Conservation (phyloP, 2,797 vertebrate genomes). For the Brachyalestes nurse region DNA sequence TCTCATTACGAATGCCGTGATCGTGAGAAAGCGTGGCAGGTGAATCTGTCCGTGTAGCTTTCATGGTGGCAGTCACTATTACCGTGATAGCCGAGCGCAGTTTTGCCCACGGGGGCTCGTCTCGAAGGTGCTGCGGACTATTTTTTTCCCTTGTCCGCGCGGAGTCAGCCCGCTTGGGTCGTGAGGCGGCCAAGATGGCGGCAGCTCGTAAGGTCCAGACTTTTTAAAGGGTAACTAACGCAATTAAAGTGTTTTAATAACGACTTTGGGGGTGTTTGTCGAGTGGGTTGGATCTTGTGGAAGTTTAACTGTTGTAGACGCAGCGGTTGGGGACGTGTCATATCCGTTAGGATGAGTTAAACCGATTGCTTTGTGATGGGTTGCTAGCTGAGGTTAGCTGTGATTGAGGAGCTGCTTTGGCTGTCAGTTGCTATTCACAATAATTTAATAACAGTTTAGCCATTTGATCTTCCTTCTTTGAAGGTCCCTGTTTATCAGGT, state of each 20-base stretch:
- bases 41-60: neutral
- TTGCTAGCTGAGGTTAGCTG: constrained; percentile 35
- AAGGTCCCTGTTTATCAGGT: neutral
- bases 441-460: neutral
- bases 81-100: neutral
- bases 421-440: constrained; percentile 24
- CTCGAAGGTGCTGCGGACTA: constrained; percentile 22
- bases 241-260: constrained; percentile 35
- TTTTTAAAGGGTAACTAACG: constrained; percentile 43
- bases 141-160: constrained; percentile 39
- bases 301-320: neutral
- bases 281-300: neutral
- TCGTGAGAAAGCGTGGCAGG: constrained; percentile 21
- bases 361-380: constrained; percentile 13
- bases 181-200: constrained; percentile 60
- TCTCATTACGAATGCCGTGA: constrained; percentile 8
- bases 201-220: constrained; percentile 43
- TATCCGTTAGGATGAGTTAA: neutral
- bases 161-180: constrained; percentile 34
- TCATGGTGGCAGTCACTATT: neutral
- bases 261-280: rapidly evolving
- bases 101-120: neutral
- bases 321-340: constrained; percentile 38
- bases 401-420: constrained; percentile 29
- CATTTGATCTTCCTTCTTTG: neutral